Evolutionary conservation across 2,113 vertebrate genomes (phyloP).

Genomic region (Phocoena phocoena): DNA sequence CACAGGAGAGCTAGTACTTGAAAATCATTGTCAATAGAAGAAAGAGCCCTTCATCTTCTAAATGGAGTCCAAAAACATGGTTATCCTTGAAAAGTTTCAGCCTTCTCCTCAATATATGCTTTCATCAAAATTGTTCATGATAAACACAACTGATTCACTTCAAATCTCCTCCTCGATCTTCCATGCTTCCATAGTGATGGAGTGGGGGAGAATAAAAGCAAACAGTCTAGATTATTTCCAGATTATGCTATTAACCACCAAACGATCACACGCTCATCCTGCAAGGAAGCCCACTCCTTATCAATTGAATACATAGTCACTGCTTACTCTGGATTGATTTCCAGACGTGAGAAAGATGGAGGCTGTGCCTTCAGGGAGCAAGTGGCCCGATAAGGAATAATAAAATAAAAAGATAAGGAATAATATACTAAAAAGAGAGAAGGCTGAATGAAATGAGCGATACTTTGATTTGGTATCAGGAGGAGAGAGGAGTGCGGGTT

Average conservation of each 20-base stretch:
- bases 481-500: neutral
- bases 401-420: no score
- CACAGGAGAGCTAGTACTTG: neutral
- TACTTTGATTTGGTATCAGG: neutral
- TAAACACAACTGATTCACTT: neutral
- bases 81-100: neutral
- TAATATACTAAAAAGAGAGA: neutral
- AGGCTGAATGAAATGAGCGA: neutral
- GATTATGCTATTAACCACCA: neutral
- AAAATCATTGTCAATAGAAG: neutral
- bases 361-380: neutral
- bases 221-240: neutral
- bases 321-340: neutral
- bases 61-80: neutral
- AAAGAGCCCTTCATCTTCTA: neutral
- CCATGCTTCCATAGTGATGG: neutral
- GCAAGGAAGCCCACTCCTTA: neutral
- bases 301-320: neutral
- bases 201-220: neutral
- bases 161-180: neutral
- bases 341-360: neutral
- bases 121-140: neutral
- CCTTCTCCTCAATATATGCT: neutral
- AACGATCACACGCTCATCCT: neutral
- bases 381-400: neutral